Evolutionary conservation across 2,113 vertebrate species (phyloP), one percentile per base, ranked within the genome.

Genomic region (Salvelinus fontinalis): DNA sequence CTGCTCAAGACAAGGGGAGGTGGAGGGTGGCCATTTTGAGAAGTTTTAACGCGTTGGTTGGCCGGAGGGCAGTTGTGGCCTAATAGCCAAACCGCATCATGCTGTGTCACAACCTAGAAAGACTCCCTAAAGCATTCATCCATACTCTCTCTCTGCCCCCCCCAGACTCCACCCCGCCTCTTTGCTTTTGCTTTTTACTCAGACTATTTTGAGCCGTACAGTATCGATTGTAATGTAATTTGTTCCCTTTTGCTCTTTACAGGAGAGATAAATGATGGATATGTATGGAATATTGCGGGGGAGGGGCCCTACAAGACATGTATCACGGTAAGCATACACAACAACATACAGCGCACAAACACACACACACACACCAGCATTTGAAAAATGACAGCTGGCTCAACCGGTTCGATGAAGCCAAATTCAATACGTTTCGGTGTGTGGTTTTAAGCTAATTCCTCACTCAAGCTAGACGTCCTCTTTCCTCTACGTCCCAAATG

Each of bases 81-180:
- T 16, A 18, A 70, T 24, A 70, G 77, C 65, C 72, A 70, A 69
- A 59, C 64, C 67, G 3, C 29, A 49, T 29, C 64, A 73, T 67
- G 64, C 64, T 81, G 74, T 76, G 74, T 81, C 70, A 68, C 71
- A 51, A 76, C 74, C 75, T 51, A 77, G 67, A 77, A 81, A 74
- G 67, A 70, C 18, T 74, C 65, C 75, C 20, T 0, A 11, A 77
- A 39, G 9, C 76, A 71, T 59, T 27, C 11, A 12, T 26, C 24
- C 65, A 22, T 18, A 12, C 64, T 67, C 14, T 22, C 65, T 31
- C 12, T 67, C 65, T 29, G 20, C 65, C 22, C n/a, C n/a, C 62
- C 26, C 13, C 26, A 9, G 8, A 4, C 26, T 62, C 59, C 59
- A 62, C 9, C 20, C 20, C n/a, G 11, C 22, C 60, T 3, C 18